phyloP scores from a whole-genome alignment of 2,113 vertebrate species.

The Oryzias woworae region DNA sequence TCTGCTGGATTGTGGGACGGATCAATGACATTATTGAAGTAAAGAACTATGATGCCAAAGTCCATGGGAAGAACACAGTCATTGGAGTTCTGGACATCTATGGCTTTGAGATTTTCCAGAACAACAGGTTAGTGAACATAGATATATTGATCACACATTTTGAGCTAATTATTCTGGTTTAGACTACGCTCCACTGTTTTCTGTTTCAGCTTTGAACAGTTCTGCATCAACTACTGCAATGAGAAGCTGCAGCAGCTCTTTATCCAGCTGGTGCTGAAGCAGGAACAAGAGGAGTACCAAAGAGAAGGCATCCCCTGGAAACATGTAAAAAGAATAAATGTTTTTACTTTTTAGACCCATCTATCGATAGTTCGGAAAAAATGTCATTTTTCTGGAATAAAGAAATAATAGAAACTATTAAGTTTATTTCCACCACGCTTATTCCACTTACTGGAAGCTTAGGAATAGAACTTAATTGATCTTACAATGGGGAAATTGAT shows the following conservation, averaged over 20 bases:
- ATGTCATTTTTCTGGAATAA: not conserved
- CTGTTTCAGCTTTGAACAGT: slow-evolving; percentile 90
- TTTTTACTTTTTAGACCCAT: not conserved
- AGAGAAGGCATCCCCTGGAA: slow-evolving; percentile 97
- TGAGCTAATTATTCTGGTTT: not conserved
- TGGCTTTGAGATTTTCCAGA: slow-evolving; percentile 98
- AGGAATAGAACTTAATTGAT: no score
- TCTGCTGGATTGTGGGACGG: slow-evolving; percentile 95
- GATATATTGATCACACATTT: not conserved
- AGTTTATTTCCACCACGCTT: no score
- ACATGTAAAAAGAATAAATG: slow-evolving; percentile 75
- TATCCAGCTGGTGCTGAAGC: slow-evolving; percentile 95
- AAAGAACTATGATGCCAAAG: slow-evolving; percentile 85
- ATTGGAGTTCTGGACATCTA: slow-evolving; percentile 98
- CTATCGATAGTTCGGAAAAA: not conserved
- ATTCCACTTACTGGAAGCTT: no score
- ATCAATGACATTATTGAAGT: slow-evolving; percentile 96
- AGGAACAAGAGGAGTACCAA: slow-evolving; percentile 97
- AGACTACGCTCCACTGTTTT: not conserved
- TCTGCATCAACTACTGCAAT: slow-evolving; percentile 99
- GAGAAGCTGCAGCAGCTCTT: slow-evolving; percentile 98
- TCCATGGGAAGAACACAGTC: slow-evolving; percentile 96
- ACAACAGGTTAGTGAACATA: slow-evolving; percentile 85
- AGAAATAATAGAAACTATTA: no score
- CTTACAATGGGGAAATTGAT: no score